Percentiles rank a stretch among this genome's conserved stretches.
These are phyloP conservation scores for Triplophysa yarkandensis DNA, from an alignment of 2,797 vertebrate genomes.

Conservation along the genomic window DNA sequence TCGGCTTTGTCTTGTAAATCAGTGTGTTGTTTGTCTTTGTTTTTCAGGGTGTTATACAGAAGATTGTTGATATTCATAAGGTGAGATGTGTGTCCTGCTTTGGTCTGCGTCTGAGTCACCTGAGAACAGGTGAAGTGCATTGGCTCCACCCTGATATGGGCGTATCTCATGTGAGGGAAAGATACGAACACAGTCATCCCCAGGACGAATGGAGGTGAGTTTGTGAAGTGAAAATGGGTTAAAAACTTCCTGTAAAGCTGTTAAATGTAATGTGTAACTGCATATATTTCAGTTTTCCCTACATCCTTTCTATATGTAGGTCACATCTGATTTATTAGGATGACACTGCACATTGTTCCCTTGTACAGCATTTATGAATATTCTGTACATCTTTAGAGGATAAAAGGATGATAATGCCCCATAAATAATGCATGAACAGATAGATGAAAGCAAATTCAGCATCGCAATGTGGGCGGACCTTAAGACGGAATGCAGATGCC, in stretches of 20 bases:
- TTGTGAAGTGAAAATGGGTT: too few species aligned
- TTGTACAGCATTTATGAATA: not conserved
- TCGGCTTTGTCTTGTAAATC: not conserved
- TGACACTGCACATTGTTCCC: constrained; percentile 5
- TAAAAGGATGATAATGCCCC: constrained; percentile 4
- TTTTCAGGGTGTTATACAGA: constrained; percentile 94
- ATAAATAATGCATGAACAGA: constrained; percentile 27
- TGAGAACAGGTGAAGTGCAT: constrained; percentile 91
- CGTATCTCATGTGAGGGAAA: constrained; percentile 93
- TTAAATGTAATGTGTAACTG: constrained; percentile 12
- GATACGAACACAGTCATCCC: constrained; percentile 90
- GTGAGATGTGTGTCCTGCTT: constrained; percentile 92
- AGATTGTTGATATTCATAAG: constrained; percentile 96
- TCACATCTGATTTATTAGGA: constrained; percentile 9
- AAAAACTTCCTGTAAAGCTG: too few species aligned
- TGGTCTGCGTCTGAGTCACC: constrained; percentile 92
- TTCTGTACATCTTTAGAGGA: not conserved
- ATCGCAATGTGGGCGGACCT: constrained; percentile 1
- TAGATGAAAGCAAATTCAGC: not conserved
- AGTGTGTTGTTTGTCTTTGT: constrained; percentile 12
- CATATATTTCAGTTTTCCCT: not conserved
- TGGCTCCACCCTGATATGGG: constrained; percentile 98
- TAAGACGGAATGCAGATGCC: constrained; percentile 12
- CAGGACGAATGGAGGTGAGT: constrained; percentile 97
- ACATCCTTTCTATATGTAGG: constrained; percentile 21